Base-by-base conservation (phyloP, 2,113 vertebrate species). In the Turnix velox region DNA sequence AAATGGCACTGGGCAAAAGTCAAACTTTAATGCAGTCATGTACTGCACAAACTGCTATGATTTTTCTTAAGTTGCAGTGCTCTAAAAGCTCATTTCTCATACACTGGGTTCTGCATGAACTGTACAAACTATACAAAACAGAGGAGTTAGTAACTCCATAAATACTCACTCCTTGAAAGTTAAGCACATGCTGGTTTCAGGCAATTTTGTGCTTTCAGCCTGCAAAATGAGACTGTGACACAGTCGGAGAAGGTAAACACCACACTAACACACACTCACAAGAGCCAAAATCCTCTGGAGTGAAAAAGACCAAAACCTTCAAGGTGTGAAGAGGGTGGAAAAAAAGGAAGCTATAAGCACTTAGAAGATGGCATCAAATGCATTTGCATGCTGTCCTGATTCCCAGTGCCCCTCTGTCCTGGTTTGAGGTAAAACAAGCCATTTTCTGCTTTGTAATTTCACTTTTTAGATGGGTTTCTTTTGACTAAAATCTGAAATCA, bases 31-130 rank as follows among this genome's bases (percentile, higher is more conserved):
- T 0, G 42, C 46, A 48, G 43, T 20, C 20, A 1, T 1, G 8
- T 1, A 18, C 62, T 1, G 14, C 35, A n/a, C 3, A 1, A 23
- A 7, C 7, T 3, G 3, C 0, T 23, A 1, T 0, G 22, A 20
- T 24, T 43, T 43, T 33, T 10, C 3, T 3, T 2, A 4, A 1
- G 31, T 52, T 22, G 48, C 14, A 10, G 63, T 42, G 8, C 23
- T 0, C 76, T 0, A 62, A 4, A 0, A 0, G 18, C 16, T 11
- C 15, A 10, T 15, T 30, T n/a, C 52, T 11, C 27, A 1, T 0
- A 24, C 31, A 28, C n/a, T 2, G 24, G 14, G 33, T 79, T 5
- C 80, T 33, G 31, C 73, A 55, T 2, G 27, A 14, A 4, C 14
- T 30, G 1, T 1, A 2, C 1, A 6, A 22, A 18, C 3, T 2